phyloP scores from a whole-genome alignment of 2,888 invertebrate genomes.

The Bedellia somnulentella region DNA sequence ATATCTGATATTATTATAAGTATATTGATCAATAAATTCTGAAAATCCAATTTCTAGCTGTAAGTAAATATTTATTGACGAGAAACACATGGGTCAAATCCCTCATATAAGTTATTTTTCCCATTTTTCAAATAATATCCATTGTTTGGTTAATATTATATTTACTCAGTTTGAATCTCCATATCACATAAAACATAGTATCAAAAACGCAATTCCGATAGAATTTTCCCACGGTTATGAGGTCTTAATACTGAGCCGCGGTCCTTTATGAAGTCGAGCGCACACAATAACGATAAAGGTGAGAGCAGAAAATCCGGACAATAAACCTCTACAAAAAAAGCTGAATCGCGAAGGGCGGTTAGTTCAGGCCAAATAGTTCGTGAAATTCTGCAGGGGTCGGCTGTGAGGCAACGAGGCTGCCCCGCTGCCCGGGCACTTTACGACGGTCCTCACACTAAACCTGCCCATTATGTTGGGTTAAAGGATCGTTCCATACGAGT shows the following conservation, averaged over 20 bases:
- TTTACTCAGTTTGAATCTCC: too few species aligned
- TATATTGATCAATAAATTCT: too few species aligned
- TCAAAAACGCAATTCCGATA: neutral
- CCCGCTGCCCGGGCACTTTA: conserved; percentile 39
- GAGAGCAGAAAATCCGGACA: conserved; percentile 54
- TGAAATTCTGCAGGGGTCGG: conserved; percentile 53
- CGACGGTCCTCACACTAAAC: conserved; percentile 56
- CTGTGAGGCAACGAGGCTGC: conserved; percentile 18
- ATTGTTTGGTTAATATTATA: too few species aligned
- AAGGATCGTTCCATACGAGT: conserved; percentile 50
- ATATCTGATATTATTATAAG: too few species aligned
- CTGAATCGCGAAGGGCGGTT: conserved; percentile 33
- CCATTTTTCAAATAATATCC: too few species aligned
- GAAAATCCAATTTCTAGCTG: too few species aligned
- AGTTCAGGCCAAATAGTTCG: conserved; percentile 58
- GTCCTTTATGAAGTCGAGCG: conserved; percentile 55
- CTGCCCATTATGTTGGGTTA: conserved; percentile 58
- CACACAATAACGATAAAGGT: conserved; percentile 60
- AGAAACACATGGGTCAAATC: too few species aligned
- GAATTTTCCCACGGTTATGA: conserved; percentile 55
- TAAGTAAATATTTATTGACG: too few species aligned
- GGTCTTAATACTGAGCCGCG: conserved; percentile 51
- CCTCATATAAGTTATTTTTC: too few species aligned
- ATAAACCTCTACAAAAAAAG: conserved; percentile 56
- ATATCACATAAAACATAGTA: too few species aligned